Percentiles rank a stretch among this genome's conserved stretches.
phyloP scores from a whole-genome alignment of 2,888 invertebrate genomes.

The Agriopis leucophaearia region DNA sequence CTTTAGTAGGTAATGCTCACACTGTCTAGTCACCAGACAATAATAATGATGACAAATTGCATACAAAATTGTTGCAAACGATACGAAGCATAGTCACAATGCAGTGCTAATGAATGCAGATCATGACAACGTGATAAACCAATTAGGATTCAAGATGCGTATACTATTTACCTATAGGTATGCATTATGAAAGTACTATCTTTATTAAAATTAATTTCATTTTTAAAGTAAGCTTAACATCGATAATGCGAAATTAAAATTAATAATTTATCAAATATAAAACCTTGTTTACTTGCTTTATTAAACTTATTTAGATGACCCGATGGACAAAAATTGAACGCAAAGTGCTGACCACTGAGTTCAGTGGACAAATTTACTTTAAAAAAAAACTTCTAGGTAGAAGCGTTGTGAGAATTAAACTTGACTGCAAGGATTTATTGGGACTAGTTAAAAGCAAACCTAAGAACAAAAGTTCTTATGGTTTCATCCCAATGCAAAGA shows the following conservation, averaged over 20 bases:
- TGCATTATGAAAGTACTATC: slow-evolving; percentile 16
- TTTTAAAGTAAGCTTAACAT: not conserved
- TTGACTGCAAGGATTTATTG: too few relatives aligned
- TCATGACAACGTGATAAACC: slow-evolving; percentile 42
- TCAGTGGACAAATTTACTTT: too few relatives aligned
- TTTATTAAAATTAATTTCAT: too few relatives aligned
- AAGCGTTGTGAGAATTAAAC: too few relatives aligned
- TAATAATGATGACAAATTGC: slow-evolving; percentile 47
- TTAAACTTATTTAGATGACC: too few relatives aligned
- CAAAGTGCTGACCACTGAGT: too few relatives aligned
- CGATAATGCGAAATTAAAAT: not conserved
- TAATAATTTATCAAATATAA: not conserved
- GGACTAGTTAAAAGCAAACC: too few relatives aligned
- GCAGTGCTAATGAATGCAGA: slow-evolving; percentile 35
- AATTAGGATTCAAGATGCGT: slow-evolving; percentile 41
- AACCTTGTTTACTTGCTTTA: not conserved
- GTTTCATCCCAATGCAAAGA: too few relatives aligned
- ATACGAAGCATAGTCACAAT: slow-evolving; percentile 11
- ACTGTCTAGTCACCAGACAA: slow-evolving; percentile 38
- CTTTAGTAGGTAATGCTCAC: too few relatives aligned
- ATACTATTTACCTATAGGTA: not conserved
- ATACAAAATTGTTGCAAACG: slow-evolving; percentile 38
- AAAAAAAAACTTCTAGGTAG: too few relatives aligned
- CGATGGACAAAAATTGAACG: too few relatives aligned
- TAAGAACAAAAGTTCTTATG: too few relatives aligned